These are phyloP conservation scores for Drosophila leontia DNA, from an alignment of 1,140 invertebrate genomes.

Conservation along the genomic window DNA sequence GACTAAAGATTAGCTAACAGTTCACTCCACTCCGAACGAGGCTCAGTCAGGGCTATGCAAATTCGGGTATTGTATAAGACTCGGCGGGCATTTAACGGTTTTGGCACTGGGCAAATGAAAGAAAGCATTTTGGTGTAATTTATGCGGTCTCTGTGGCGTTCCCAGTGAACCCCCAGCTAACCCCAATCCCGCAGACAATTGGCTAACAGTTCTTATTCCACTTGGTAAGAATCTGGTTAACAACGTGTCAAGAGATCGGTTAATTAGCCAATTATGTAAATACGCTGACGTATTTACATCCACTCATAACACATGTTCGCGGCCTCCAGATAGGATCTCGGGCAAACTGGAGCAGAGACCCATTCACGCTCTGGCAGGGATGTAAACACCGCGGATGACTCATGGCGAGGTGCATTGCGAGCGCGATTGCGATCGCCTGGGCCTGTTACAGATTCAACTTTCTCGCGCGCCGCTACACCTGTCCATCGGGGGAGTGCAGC, in stretches of 20 bases:
- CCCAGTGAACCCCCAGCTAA: constrained; percentile 12
- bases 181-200: constrained; percentile 5
- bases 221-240: constrained; percentile 18
- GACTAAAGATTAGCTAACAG: constrained; percentile 20
- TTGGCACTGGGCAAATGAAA: constrained; percentile 4
- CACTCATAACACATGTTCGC: constrained; percentile 9
- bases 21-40: background rate
- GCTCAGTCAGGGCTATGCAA: background rate
- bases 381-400: constrained; percentile 36
- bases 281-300: constrained; percentile 1
- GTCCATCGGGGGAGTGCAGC: constrained; percentile 4
- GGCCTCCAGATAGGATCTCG: constrained; percentile 14
- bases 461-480: constrained; percentile 43
- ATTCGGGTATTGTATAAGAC: constrained; percentile 29
- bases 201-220: constrained; percentile 32
- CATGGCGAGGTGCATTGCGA: constrained; percentile 13
- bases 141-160: constrained; percentile 20
- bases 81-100: constrained; percentile 16
- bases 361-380: constrained; percentile 17
- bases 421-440: background rate
- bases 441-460: constrained; percentile 49
- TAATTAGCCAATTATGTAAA: constrained; percentile 41
- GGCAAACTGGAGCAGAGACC: constrained; percentile 19
- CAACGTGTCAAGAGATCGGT: constrained; percentile 29
- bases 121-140: constrained; percentile 36